These are phyloP conservation scores for Dromius quadrimaculatus DNA, from an alignment of 2,888 invertebrate species.

Conservation along the genomic window DNA sequence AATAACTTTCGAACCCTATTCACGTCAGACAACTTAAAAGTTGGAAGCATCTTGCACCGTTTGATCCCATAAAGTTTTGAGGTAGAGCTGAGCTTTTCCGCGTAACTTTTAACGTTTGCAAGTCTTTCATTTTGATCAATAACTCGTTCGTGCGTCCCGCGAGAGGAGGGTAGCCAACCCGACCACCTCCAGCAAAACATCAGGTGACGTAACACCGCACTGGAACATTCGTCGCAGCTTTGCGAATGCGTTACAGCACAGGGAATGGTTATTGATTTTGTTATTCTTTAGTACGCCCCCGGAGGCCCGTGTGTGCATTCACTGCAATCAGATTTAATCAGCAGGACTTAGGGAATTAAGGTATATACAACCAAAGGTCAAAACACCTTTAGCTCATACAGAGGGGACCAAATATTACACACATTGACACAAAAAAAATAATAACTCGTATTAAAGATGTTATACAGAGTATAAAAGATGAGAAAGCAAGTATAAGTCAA, in stretches of 20 bases:
- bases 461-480: no score
- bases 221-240: constrained; percentile 38
- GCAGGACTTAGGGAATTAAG: no score
- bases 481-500: no score
- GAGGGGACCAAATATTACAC: no score
- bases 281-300: constrained; percentile 31
- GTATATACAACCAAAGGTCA: no score
- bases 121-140: constrained; percentile 48
- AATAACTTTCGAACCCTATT: no score
- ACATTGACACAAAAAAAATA: no score
- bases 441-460: no score
- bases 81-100: background rate
- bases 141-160: constrained; percentile 41
- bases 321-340: no score
- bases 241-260: constrained; percentile 36
- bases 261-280: constrained; percentile 39
- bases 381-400: no score
- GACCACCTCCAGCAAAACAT: constrained; percentile 13
- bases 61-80: background rate
- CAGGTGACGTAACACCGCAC: constrained; percentile 36
- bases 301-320: background rate
- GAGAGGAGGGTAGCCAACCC: no score
- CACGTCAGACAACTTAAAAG: no score
- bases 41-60: background rate
- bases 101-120: constrained; percentile 22